phyloP scores from a whole-genome alignment of 2,113 vertebrate genomes.

The Tragelaphus imberbis region DNA sequence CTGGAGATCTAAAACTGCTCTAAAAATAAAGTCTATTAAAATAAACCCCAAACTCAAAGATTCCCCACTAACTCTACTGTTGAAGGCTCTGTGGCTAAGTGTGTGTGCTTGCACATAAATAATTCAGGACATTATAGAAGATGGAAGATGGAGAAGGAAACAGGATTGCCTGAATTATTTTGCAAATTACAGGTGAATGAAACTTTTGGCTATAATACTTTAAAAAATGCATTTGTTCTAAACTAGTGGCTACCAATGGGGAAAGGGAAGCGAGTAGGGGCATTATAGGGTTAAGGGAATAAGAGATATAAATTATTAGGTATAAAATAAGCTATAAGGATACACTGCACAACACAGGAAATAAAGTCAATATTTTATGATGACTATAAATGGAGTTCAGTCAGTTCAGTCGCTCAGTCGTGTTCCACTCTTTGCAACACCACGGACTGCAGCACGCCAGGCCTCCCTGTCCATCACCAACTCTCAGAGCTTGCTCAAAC shows the following conservation, averaged over 20 bases:
- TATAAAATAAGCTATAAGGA: neutral
- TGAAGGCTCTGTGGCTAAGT: neutral
- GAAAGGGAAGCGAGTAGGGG: neutral
- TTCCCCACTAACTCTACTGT: neutral
- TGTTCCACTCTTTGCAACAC: accelerated
- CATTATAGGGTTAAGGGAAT: neutral
- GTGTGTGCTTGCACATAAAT: neutral
- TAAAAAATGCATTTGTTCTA: neutral
- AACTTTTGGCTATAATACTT: neutral
- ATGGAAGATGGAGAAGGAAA: neutral
- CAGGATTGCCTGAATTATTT: neutral
- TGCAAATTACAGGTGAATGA: neutral
- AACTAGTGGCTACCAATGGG: neutral
- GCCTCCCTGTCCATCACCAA: neutral
- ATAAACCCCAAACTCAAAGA: neutral
- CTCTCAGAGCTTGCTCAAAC: neutral
- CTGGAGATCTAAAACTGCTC: neutral
- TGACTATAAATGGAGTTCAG: neutral
- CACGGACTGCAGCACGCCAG: neutral
- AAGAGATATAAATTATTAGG: neutral
- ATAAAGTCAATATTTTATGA: neutral
- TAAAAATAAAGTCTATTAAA: neutral
- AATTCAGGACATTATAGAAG: neutral
- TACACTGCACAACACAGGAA: neutral
- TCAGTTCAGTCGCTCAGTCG: neutral